Evolutionary conservation across 1,140 invertebrate species (phyloP), one percentile per base, ranked within the genome.

Genomic region (Bombus sylvicola): DNA sequence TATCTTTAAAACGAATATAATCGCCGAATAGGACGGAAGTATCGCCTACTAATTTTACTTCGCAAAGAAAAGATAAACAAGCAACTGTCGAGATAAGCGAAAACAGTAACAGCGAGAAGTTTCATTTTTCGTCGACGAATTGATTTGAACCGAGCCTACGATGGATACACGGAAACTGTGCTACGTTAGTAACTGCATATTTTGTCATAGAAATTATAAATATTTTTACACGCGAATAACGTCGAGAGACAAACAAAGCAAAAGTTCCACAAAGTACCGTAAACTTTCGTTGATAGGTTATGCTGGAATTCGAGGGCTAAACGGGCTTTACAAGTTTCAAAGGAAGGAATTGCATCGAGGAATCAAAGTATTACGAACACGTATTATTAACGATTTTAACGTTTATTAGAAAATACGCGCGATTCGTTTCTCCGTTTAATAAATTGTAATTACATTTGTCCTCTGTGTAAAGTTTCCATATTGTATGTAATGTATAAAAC

Each of bases 171-270:
- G 13, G 69, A 75, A 85, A 62, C 53, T 28, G 68, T 86, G 62
- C 82, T 91, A 82, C 66, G 72, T 84, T 68, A 86, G 75, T 47
- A 69, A 89, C 62, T 86, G 69, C 88, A 81, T 89, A 91, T 90
- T 89, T 90, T 88, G 53, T 89, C 79, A 91, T 91, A 92, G 90
- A 88, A 91, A 93, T 92, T 92, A 89, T 41, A 85, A 85, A 91
- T 94, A 94, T 93, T 94, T 94, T 94, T 94, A 90, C 91, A 94
- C 82, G 34, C 89, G 81, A 85, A 88, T 82, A 81, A 76, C 69
- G 79, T 73, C 72, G 28, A 81, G 39, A 89, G 78, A 92, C 64
- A 47, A 88, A 69, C 41, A 86, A 87, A 73, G 84, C 88, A 88
- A 83, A 88, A 87, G 85, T 85, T 91, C 73, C 73, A 43, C 57